Percentiles rank a stretch among this genome's conserved stretches.
Evolutionary conservation across 2,888 invertebrate genomes (phyloP).

Genomic region (Steromphala cineraria): DNA sequence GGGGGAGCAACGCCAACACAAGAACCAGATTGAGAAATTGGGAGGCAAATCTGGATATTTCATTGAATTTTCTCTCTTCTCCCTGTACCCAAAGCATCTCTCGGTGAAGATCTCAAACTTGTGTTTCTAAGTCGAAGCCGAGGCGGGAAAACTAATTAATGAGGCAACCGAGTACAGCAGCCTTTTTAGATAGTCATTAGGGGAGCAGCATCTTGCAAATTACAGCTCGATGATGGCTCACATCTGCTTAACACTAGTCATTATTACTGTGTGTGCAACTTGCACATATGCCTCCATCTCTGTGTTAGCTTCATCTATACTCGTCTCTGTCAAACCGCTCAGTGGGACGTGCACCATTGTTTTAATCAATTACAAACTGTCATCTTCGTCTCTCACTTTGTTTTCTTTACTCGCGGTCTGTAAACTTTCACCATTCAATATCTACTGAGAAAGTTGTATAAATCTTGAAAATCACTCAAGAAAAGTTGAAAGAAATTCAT

Average conservation of each 20-base stretch:
- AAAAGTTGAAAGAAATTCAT: too few species aligned
- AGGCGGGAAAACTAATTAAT: slow-evolving; percentile 17
- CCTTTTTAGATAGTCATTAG: slow-evolving; percentile 14
- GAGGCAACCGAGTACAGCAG: slow-evolving; percentile 10
- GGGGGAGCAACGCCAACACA: neutral
- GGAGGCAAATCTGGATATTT: neutral
- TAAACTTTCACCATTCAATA: too few species aligned
- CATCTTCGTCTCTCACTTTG: too few species aligned
- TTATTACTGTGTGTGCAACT: neutral
- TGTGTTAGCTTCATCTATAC: neutral
- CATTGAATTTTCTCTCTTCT: slow-evolving; percentile 7
- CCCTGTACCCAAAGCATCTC: neutral
- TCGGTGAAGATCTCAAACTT: slow-evolving; percentile 4
- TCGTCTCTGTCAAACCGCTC: neutral
- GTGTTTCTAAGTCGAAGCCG: neutral
- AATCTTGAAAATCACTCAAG: too few species aligned
- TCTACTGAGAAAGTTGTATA: too few species aligned
- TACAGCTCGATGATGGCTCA: neutral
- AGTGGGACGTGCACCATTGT: neutral
- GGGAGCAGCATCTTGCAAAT: slow-evolving; percentile 9
- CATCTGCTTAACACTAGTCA: slow-evolving; percentile 13
- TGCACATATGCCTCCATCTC: neutral
- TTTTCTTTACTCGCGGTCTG: too few species aligned
- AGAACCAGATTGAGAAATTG: neutral
- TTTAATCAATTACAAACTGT: neutral